phyloP scores from a whole-genome alignment of 2,797 vertebrate species.

The Tokudaia muenninki region DNA sequence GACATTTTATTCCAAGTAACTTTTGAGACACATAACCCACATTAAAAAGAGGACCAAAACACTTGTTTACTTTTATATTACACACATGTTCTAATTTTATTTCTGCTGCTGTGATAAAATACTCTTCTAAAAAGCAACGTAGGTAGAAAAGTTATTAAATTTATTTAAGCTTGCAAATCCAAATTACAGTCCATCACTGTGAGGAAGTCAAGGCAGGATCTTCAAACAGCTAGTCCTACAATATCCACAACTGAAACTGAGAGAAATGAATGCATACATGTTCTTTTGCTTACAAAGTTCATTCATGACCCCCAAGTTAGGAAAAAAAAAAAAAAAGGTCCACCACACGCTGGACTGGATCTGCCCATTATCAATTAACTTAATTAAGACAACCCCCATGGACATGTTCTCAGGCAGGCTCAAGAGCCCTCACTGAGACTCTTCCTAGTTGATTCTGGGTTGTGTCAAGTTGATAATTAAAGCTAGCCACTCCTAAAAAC shows the following conservation, averaged over 20 bases:
- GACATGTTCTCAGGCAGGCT: neutral
- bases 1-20: constrained; percentile 27
- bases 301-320: neutral
- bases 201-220: neutral
- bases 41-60: neutral
- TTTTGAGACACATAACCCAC: neutral
- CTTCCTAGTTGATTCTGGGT: neutral
- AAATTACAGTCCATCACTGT: neutral
- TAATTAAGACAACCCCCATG: neutral
- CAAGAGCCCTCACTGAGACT: neutral
- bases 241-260: neutral
- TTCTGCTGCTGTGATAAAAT: neutral
- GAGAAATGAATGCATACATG: neutral
- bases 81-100: neutral
- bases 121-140: neutral
- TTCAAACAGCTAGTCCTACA: neutral
- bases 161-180: neutral
- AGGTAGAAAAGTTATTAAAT: neutral
- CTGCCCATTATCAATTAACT: neutral
- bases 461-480: neutral
- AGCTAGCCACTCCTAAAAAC: neutral
- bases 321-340: neutral
- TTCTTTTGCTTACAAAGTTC: neutral
- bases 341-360: neutral
- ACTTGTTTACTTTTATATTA: neutral